phyloP scores from a whole-genome alignment of 2,113 vertebrate genomes.

The rabbit (Oryctolagus cuniculus) region DNA sequence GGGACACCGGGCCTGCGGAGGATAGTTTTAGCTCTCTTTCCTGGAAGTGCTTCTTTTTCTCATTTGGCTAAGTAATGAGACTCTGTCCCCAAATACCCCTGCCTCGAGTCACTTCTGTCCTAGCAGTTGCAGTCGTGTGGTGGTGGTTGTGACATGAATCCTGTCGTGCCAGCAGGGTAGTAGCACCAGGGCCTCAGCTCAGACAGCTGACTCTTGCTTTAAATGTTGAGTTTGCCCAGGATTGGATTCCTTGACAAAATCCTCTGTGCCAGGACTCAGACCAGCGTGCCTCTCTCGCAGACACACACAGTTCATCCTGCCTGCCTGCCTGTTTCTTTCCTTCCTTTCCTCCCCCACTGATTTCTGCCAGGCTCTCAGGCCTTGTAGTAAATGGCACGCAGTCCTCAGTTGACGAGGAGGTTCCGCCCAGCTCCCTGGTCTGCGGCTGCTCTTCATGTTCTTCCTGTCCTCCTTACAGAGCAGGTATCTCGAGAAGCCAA shows the following conservation, averaged over 20 bases:
- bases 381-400: no score
- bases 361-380: background rate
- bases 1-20: background rate
- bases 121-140: background rate
- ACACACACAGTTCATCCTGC: background rate
- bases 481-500: conserved; percentile 98
- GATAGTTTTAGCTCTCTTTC: background rate
- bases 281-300: background rate
- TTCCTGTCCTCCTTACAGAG: conserved; percentile 87
- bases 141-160: background rate
- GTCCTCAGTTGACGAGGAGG: background rate
- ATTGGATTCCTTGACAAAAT: background rate
- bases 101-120: background rate
- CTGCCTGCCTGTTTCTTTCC: background rate
- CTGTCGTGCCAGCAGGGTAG: background rate
- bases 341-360: background rate
- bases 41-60: conserved; percentile 6
- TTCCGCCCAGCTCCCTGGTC: background rate
- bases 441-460: background rate
- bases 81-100: background rate
- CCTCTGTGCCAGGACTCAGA: background rate
- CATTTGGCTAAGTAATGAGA: background rate
- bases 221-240: background rate
- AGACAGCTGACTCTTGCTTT: background rate
- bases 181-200: background rate